Conservation (phyloP, 2,113 vertebrate species). For the Malurus melanocephalus region DNA sequence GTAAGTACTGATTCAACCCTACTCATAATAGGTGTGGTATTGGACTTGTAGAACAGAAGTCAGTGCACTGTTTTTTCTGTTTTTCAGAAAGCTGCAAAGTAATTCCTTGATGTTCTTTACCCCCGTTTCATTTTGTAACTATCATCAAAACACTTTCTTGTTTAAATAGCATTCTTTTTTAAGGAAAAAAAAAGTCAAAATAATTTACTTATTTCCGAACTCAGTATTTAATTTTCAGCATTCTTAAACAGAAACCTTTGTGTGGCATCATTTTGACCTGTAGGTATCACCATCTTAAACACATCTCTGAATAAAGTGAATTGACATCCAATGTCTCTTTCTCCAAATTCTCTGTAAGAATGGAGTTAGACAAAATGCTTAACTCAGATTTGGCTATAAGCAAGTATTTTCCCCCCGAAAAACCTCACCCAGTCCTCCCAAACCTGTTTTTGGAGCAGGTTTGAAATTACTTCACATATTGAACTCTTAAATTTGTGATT, state of each 20-base stretch:
- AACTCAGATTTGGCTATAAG: neutral
- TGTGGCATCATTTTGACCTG: neutral
- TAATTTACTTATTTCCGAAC: neutral
- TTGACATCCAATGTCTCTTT: neutral
- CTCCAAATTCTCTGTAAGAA: neutral
- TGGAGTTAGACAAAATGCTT: neutral
- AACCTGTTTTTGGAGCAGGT: neutral
- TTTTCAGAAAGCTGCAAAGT: neutral
- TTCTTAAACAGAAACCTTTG: neutral
- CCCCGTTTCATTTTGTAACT: neutral
- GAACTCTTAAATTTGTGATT: conserved; percentile 2
- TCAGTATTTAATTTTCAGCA: neutral
- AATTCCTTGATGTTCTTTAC: neutral
- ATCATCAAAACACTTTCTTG: neutral
- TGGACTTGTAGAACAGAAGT: neutral
- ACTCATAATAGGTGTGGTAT: neutral
- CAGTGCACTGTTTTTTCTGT: neutral
- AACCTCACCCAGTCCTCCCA: neutral
- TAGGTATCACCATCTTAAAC: neutral
- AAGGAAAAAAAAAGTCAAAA: neutral
- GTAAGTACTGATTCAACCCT: neutral
- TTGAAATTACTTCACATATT: conserved; percentile 21
- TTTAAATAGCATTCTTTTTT: neutral
- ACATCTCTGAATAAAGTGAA: neutral
- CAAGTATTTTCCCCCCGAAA: neutral